Conservation (phyloP, 2,888 invertebrate genomes). For the Germaria angustata region DNA sequence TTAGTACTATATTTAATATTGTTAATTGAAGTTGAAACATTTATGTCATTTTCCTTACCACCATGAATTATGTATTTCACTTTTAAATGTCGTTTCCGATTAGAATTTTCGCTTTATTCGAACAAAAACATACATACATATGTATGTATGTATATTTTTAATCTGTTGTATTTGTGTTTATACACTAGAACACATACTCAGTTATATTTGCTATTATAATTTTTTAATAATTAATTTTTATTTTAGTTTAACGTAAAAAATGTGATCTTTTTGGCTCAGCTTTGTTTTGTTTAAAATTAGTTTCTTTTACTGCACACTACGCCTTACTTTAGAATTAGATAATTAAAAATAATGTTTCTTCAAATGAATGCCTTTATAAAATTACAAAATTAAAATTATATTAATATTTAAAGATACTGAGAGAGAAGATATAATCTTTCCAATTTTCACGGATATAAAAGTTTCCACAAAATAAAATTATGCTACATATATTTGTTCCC, state of each 20-base stretch:
- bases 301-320: constrained; percentile 79
- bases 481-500: too few relatives aligned
- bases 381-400: too few relatives aligned
- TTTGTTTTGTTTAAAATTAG: constrained; percentile 66
- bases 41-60: neutral
- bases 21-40: neutral
- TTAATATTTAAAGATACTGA: too few relatives aligned
- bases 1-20: neutral
- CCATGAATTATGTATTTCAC: neutral
- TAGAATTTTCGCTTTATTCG: neutral
- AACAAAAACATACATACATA: too few relatives aligned
- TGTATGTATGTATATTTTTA: neutral
- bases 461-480: too few relatives aligned
- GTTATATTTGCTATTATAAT: neutral
- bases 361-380: too few relatives aligned
- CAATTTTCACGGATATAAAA: too few relatives aligned
- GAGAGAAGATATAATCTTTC: too few relatives aligned
- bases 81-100: constrained; percentile 4
- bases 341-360: neutral
- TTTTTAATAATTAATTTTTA: neutral
- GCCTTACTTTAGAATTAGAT: constrained; percentile 71
- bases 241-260: neutral
- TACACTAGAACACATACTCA: neutral
- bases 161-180: constrained; percentile 26
- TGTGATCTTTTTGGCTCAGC: constrained; percentile 5